A percentile compares a stretch with the other conserved stretches of the same genome.
These are phyloP conservation scores for Drosophila nigricruria DNA, from an alignment of 2,888 invertebrate species.

Conservation along the genomic window DNA sequence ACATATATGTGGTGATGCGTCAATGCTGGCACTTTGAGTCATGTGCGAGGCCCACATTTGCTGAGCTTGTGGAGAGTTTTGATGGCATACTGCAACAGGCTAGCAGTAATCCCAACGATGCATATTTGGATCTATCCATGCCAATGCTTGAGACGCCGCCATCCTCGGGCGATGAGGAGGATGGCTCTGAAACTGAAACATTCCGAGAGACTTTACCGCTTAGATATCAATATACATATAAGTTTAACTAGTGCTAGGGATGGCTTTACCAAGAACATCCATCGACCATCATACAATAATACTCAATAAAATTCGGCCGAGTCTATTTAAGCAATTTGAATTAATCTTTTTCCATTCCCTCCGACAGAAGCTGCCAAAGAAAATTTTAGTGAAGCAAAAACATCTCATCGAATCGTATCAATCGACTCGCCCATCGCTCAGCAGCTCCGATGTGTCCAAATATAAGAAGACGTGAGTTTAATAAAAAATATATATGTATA, in stretches of 20 bases:
- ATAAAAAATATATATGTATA: no score
- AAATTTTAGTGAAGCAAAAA: slow-evolving; percentile 86
- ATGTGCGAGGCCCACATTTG: slow-evolving; percentile 94
- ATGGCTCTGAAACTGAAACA: slow-evolving; percentile 73
- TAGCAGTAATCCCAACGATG: slow-evolving; percentile 89
- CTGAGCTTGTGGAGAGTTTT: slow-evolving; percentile 94
- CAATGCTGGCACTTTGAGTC: slow-evolving; percentile 98
- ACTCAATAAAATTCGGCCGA: slow-evolving; percentile 48
- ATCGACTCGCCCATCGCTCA: slow-evolving; percentile 92
- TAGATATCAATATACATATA: slow-evolving; percentile 83
- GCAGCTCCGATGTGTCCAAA: slow-evolving; percentile 88
- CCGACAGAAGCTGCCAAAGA: slow-evolving; percentile 83
- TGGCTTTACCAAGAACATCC: slow-evolving; percentile 52
- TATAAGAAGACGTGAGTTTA: slow-evolving; percentile 91
- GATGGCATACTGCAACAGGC: slow-evolving; percentile 92
- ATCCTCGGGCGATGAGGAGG: slow-evolving; percentile 90
- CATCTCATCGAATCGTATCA: slow-evolving; percentile 89
- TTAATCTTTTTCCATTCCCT: slow-evolving; percentile 29
- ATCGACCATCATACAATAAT: slow-evolving; percentile 48
- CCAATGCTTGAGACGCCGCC: slow-evolving; percentile 95
- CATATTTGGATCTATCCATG: slow-evolving; percentile 94
- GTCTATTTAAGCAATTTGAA: slow-evolving; percentile 18
- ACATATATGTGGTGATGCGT: slow-evolving; percentile 98
- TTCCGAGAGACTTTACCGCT: slow-evolving; percentile 76
- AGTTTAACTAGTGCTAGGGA: slow-evolving; percentile 75